phyloP scores from a whole-genome alignment of 2,797 vertebrate species.

The Coluber constrictor region DNA sequence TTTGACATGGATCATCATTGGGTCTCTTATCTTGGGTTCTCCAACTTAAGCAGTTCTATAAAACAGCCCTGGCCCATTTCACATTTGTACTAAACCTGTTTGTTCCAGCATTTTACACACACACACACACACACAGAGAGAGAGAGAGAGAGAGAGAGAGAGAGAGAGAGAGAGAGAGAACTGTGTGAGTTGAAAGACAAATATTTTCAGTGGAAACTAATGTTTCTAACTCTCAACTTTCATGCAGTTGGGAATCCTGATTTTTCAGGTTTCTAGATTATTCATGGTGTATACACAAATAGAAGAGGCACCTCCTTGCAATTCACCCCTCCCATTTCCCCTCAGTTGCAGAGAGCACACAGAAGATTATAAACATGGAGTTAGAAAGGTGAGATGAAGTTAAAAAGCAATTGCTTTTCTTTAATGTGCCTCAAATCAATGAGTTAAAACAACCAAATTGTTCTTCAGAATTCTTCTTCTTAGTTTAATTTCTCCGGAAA shows the following conservation, averaged over 20 bases:
- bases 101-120: background rate
- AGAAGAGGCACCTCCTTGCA: background rate
- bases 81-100: background rate
- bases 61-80: background rate
- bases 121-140: background rate
- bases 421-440: background rate
- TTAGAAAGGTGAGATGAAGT: background rate
- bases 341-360: background rate
- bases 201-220: background rate
- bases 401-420: background rate
- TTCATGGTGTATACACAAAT: background rate
- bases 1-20: background rate
- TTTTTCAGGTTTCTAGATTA: background rate
- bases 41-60: background rate
- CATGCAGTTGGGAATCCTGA: background rate
- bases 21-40: background rate
- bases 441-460: background rate
- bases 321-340: background rate
- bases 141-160: accelerated
- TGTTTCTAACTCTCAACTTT: background rate
- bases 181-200: background rate
- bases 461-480: background rate
- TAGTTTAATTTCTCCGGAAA: background rate
- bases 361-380: background rate
- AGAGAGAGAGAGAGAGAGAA: too few species aligned